A percentile compares a stretch with the other conserved stretches of the same genome.
Conservation (phyloP, 2,113 vertebrate genomes). For the Fregata magnificens region DNA sequence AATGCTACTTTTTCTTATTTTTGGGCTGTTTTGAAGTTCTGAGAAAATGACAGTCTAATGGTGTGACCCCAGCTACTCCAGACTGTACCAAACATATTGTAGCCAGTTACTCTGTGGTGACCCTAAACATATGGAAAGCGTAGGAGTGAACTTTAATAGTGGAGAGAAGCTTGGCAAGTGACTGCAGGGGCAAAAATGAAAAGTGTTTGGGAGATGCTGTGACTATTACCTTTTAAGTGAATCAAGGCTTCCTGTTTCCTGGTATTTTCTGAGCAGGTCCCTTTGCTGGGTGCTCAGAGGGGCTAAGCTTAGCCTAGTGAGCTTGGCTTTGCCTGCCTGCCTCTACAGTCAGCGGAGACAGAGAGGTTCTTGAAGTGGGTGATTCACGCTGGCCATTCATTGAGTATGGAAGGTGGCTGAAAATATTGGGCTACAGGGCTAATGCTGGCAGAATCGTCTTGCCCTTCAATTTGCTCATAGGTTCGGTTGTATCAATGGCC, state of each 20-base stretch:
- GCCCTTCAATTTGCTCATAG: not conserved
- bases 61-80: not conserved
- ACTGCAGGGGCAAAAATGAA: not conserved
- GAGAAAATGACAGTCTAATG: not conserved
- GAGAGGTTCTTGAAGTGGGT: not conserved
- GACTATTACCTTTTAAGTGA: not conserved
- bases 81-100: not conserved
- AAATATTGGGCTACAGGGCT: not conserved
- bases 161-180: not conserved
- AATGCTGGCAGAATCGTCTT: not conserved
- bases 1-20: constrained; percentile 12
- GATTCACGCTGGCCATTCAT: rapidly evolving
- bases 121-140: not conserved
- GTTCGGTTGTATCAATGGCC: not conserved
- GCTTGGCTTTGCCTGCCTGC: not conserved
- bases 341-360: not conserved
- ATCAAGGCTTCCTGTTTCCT: not conserved
- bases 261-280: not conserved
- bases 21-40: not conserved
- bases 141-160: not conserved
- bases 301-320: not conserved
- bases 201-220: not conserved
- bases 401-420: not conserved
- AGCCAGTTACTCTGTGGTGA: not conserved
- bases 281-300: not conserved